These are phyloP conservation scores for Lissonota sp. DNA, from an alignment of 2,888 invertebrate genomes.

Conservation along the genomic window DNA sequence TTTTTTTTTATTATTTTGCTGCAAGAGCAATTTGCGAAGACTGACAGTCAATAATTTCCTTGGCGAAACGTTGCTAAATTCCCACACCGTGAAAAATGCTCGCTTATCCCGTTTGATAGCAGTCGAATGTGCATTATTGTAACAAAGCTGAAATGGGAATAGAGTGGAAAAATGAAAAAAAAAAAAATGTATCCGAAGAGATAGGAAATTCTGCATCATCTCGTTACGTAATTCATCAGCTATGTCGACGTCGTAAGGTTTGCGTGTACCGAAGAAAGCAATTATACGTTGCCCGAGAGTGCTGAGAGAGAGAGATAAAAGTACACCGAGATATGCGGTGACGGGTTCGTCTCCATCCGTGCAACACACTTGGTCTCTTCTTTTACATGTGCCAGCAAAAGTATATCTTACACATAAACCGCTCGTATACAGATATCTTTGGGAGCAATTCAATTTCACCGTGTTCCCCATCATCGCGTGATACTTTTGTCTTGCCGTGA, in stretches of 20 bases:
- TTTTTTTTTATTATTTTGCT: too few relatives aligned
- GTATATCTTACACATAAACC: constrained; percentile 1
- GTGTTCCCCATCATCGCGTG: constrained; percentile 32
- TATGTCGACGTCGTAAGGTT: constrained; percentile 50
- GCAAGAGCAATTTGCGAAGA: too few relatives aligned
- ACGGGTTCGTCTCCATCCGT: constrained; percentile 42
- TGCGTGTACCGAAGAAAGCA: constrained; percentile 63
- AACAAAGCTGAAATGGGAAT: neutral
- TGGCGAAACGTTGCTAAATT: too few relatives aligned
- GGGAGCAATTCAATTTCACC: constrained; percentile 53
- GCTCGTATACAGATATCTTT: constrained; percentile 23
- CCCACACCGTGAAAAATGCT: too few relatives aligned
- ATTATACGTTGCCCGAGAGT: constrained; percentile 50
- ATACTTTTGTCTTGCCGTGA: constrained; percentile 34
- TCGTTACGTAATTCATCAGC: constrained; percentile 65
- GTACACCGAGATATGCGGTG: constrained; percentile 46
- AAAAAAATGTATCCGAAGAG: constrained; percentile 23
- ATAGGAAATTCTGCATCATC: constrained; percentile 55
- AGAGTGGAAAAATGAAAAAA: constrained; percentile 9
- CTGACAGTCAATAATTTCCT: too few relatives aligned
- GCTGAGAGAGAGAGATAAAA: constrained; percentile 3
- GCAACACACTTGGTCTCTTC: constrained; percentile 1
- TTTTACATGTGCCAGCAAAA: neutral
- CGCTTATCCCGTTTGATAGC: too few relatives aligned
- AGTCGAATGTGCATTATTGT: too few relatives aligned